A percentile compares a stretch with the other conserved stretches of the same genome.
These are phyloP conservation scores for Ectropis crepuscularia DNA, from an alignment of 2,888 invertebrate species.

Conservation along the genomic window DNA sequence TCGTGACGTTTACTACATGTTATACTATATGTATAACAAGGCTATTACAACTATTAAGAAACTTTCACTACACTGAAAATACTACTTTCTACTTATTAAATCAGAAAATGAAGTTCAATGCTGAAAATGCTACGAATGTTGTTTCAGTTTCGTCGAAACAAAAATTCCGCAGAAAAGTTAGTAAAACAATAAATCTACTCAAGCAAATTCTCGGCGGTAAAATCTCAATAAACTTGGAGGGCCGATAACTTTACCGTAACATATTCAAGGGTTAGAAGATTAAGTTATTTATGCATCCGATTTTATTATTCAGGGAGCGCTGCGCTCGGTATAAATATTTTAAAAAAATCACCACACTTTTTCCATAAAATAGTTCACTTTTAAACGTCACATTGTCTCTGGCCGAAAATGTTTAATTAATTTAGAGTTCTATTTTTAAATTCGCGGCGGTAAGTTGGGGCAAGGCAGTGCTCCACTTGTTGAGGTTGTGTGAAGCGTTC, in stretches of 20 bases:
- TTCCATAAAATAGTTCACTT: slow-evolving; percentile 14
- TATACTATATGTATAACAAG: too few relatives aligned
- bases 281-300: slow-evolving; percentile 36
- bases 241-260: slow-evolving; percentile 39
- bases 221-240: slow-evolving; percentile 26
- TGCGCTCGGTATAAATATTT: slow-evolving; percentile 13
- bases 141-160: neutral
- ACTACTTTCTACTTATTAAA: too few relatives aligned
- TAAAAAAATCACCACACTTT: slow-evolving; percentile 21
- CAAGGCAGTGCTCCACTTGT: slow-evolving; percentile 64
- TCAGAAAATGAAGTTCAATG: too few relatives aligned
- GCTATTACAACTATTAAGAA: too few relatives aligned
- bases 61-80: too few relatives aligned
- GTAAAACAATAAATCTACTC: slow-evolving; percentile 23
- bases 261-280: slow-evolving; percentile 35
- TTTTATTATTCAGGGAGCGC: slow-evolving; percentile 23
- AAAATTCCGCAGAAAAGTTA: slow-evolving; percentile 17
- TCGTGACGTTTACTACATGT: too few relatives aligned
- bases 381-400: slow-evolving; percentile 20
- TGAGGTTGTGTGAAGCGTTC: slow-evolving; percentile 72
- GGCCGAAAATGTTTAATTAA: neutral
- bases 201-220: slow-evolving; percentile 26
- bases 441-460: slow-evolving; percentile 33
- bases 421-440: slow-evolving; percentile 22
- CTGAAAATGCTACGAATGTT: neutral